Conservation (phyloP, 2,888 invertebrate species). For the Rugalucina vietnamica region DNA sequence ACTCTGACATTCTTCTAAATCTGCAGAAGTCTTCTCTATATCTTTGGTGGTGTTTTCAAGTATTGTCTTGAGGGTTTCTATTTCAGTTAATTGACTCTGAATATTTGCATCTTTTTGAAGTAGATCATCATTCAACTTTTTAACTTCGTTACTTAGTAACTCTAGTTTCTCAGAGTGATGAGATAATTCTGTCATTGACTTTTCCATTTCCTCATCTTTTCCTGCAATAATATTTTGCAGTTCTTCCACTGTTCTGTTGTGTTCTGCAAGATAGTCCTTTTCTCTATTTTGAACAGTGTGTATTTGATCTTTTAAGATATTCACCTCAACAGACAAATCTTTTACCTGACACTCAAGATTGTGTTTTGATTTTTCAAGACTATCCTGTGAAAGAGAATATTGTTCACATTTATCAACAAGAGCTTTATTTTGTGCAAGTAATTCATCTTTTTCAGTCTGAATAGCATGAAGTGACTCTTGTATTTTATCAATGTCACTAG, state of each 20-base stretch:
- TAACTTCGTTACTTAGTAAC: background rate
- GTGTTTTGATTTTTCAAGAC: conserved; percentile 10
- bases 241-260: conserved; percentile 42
- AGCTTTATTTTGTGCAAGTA: conserved; percentile 11
- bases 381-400: conserved; percentile 15
- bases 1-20: background rate
- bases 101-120: background rate
- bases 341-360: conserved; percentile 17
- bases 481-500: background rate
- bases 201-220: conserved; percentile 40
- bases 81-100: background rate
- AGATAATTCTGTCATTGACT: conserved; percentile 3
- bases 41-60: background rate
- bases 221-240: conserved; percentile 34
- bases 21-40: background rate
- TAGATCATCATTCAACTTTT: background rate
- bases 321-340: conserved; percentile 18
- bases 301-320: conserved; percentile 14
- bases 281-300: background rate
- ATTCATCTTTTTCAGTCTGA: conserved; percentile 31
- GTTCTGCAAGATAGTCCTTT: background rate
- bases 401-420: conserved; percentile 27
- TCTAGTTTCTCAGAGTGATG: background rate
- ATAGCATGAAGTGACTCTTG: conserved; percentile 3
- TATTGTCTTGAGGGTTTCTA: background rate